Evolutionary conservation across 2,888 invertebrate genomes (phyloP).

Genomic region (Pollenia labialis): DNA sequence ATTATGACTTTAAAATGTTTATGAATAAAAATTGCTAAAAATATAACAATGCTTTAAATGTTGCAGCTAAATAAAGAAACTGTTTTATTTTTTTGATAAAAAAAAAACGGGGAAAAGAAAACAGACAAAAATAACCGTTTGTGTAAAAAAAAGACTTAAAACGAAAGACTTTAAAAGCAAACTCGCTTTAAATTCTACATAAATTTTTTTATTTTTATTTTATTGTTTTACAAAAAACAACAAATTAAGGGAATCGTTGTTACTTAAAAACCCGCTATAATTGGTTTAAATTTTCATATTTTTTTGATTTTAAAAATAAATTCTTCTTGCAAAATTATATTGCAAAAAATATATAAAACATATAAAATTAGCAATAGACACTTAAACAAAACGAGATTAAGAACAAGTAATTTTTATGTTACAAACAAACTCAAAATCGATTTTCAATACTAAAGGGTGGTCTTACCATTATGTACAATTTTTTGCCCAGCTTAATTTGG

Average conservation of each 20-base stretch:
- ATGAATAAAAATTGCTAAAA: neutral
- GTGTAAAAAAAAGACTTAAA: too few relatives aligned
- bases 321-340: slow-evolving; percentile 20
- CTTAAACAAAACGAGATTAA: slow-evolving; percentile 1
- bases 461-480: too few relatives aligned
- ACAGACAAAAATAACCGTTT: neutral
- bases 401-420: slow-evolving; percentile 24
- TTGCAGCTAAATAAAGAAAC: neutral
- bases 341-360: slow-evolving; percentile 13
- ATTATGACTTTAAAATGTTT: neutral
- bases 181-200: neutral
- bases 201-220: neutral
- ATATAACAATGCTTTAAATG: slow-evolving; percentile 32
- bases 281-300: slow-evolving; percentile 2
- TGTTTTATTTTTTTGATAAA: neutral
- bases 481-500: too few relatives aligned
- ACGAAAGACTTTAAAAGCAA: too few relatives aligned
- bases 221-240: slow-evolving; percentile 1
- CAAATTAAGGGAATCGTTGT: slow-evolving; percentile 21
- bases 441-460: slow-evolving; percentile 14
- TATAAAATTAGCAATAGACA: neutral
- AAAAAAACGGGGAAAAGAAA: neutral
- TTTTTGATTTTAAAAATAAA: neutral
- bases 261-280: slow-evolving; percentile 18
- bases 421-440: slow-evolving; percentile 31